These are phyloP conservation scores for Dermatemys mawii DNA, from an alignment of 2,113 vertebrate species.

Conservation along the genomic window DNA sequence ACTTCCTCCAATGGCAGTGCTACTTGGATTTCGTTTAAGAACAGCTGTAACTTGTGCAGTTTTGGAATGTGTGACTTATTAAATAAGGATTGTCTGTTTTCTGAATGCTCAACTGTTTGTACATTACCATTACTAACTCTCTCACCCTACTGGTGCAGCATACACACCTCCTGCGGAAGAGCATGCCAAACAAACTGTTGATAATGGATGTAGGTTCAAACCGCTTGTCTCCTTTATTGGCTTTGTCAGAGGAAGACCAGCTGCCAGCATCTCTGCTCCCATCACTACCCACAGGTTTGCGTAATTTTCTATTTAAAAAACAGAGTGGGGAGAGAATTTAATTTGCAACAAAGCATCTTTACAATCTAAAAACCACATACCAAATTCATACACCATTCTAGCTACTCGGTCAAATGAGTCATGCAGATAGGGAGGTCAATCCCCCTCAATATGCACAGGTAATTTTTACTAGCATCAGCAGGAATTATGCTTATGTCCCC, in stretches of 20 bases:
- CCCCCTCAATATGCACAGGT: background rate
- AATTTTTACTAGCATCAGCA: background rate
- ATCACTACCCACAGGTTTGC: slow-evolving; percentile 75
- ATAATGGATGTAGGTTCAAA: slow-evolving; percentile 40
- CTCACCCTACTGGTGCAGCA: background rate
- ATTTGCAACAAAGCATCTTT: background rate
- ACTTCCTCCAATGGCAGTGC: background rate
- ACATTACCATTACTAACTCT: background rate
- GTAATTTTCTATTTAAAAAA: slow-evolving; percentile 78
- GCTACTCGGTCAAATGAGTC: background rate
- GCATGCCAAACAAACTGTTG: slow-evolving; percentile 38
- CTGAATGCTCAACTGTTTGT: background rate
- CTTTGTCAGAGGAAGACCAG: slow-evolving; percentile 67
- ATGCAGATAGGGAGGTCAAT: background rate
- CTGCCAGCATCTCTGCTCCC: slow-evolving; percentile 67
- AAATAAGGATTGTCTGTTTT: background rate
- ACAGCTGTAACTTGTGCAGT: background rate
- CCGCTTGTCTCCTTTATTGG: slow-evolving; percentile 64
- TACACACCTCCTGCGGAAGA: slow-evolving; percentile 75
- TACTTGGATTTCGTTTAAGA: background rate
- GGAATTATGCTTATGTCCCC: background rate
- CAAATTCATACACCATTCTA: background rate
- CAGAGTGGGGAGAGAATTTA: background rate
- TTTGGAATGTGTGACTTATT: background rate
- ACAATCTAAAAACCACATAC: background rate